Evolutionary conservation across 1,140 invertebrate species (phyloP), one percentile per base, ranked within the genome.

Genomic region (Aradophagus sp.): DNA sequence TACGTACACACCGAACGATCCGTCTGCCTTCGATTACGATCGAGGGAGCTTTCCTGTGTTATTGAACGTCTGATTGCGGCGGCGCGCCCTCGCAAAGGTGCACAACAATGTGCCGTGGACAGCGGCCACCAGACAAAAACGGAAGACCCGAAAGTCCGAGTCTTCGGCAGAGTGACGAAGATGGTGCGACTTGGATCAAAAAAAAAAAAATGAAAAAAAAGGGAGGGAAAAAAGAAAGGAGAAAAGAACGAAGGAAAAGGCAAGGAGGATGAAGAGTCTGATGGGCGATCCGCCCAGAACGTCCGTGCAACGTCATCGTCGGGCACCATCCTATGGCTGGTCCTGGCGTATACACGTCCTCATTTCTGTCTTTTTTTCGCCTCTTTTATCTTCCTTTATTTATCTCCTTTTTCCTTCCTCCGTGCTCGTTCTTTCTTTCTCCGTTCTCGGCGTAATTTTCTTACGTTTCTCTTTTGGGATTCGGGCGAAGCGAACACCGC

Each of bases 231-330:
- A 62, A 58, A 58, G 55, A 38, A 74, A 69, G 68, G 74, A 36
- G 63, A 78, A n/a, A n/a, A n/a, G n/a, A n/a, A n/a, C n/a, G n/a
- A n/a, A 50, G 61, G 55, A 61, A 76, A 62, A 69, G 72, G 72
- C 62, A 74, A 61, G 59, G 62, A 58, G 55, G 41, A 74, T 70
- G 68, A 74, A 36, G 63, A 78, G 74, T 77, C 73, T 83, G 82
- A 84, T 75, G 80, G 75, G 67, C 75, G 78, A 82, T 79, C 82
- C 82, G 82, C 82, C 82, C 82, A 84, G 81, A 80, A 78, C 78
- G 79, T 80, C 77, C 69, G 75, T 83, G 82, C 82, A 84, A 11
- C 73, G 82, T 84, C 82, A 82, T 82, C 66, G 73, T 81, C 77
- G 69, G 72, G 70, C 73, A 77, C 78, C 74, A 73, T 61, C 71